phyloP scores from a whole-genome alignment of 2,113 vertebrate species.

The Varanus komodoensis region DNA sequence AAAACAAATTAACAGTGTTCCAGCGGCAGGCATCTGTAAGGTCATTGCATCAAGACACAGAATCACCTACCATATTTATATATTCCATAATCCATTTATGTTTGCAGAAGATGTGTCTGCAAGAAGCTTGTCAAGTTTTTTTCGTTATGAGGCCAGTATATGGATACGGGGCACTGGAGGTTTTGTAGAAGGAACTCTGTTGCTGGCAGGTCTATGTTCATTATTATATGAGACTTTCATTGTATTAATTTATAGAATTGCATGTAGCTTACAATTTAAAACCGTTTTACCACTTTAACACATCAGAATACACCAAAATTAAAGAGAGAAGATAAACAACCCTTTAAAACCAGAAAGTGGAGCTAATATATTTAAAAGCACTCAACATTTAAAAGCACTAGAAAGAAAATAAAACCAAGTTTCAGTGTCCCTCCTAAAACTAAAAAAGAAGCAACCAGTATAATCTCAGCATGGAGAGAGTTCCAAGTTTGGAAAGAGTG shows the following conservation, averaged over 20 bases:
- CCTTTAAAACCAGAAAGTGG: neutral
- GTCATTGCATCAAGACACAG: slow-evolving; percentile 40
- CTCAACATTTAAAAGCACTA: neutral
- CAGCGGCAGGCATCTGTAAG: slow-evolving; percentile 29
- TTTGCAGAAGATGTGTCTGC: slow-evolving; percentile 10
- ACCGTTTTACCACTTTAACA: neutral
- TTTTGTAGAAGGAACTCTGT: neutral
- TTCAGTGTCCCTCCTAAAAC: neutral
- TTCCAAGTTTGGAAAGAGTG: neutral
- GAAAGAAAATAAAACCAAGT: no score
- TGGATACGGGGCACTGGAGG: slow-evolving; percentile 27
- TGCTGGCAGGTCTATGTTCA: slow-evolving; percentile 2
- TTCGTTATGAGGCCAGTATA: slow-evolving; percentile 25
- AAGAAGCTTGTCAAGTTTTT: slow-evolving; percentile 43
- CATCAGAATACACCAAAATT: neutral
- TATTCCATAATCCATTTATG: neutral
- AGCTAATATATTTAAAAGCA: neutral
- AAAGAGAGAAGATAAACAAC: neutral
- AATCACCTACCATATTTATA: slow-evolving; percentile 7
- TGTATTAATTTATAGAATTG: neutral
- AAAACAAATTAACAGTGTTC: slow-evolving; percentile 48
- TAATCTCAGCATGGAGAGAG: neutral
- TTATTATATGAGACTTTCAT: neutral
- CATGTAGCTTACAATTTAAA: neutral
- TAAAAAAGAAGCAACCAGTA: neutral